Evolutionary conservation across 2,113 vertebrate species (phyloP).

Genomic region (Laticauda laticaudata): DNA sequence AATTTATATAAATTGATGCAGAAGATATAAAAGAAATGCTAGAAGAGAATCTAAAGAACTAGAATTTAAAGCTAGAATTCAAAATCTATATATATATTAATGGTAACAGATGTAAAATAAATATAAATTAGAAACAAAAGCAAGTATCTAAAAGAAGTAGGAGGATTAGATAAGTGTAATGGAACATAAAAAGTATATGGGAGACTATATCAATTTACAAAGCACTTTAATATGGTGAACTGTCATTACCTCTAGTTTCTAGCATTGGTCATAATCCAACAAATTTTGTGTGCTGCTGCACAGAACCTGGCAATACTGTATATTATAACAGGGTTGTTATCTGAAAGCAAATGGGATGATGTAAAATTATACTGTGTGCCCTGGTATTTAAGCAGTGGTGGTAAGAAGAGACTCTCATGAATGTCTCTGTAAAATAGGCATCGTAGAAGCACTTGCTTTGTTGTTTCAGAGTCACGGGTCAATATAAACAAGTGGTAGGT

Average conservation of each 20-base stretch:
- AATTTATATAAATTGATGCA: not conserved
- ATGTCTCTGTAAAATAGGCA: not conserved
- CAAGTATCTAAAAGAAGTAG: not conserved
- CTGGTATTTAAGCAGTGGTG: not conserved
- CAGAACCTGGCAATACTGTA: not conserved
- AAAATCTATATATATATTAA: not conserved
- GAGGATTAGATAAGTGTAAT: not conserved
- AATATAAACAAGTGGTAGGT: not conserved
- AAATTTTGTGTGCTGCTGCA: not conserved
- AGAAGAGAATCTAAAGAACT: not conserved
- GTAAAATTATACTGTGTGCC: not conserved
- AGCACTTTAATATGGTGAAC: not conserved
- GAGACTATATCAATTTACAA: not conserved
- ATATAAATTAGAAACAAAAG: not conserved
- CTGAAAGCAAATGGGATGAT: not conserved
- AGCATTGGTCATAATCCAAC: not conserved
- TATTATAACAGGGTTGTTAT: not conserved
- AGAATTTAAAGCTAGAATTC: not conserved
- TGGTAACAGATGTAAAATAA: not conserved
- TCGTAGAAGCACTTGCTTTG: not conserved
- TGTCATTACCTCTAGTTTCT: not conserved
- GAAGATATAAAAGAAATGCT: not conserved
- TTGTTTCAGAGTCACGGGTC: not conserved
- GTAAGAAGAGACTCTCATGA: not conserved
- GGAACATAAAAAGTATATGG: not conserved